phyloP scores from a whole-genome alignment of 1,140 invertebrate genomes.

The Eurosta solidaginis region DNA sequence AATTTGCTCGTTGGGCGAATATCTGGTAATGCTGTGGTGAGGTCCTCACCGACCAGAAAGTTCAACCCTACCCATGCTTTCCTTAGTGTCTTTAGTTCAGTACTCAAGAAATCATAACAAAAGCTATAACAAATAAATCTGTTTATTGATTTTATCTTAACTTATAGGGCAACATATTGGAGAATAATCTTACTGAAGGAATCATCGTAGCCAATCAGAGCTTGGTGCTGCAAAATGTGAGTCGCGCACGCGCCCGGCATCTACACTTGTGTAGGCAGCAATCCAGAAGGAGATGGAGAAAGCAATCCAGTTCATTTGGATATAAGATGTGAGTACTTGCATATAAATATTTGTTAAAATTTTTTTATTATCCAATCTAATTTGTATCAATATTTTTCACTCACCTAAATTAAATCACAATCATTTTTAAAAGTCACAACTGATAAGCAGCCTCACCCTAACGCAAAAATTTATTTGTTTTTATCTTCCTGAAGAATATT shows the following conservation, averaged over 20 bases:
- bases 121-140: not conserved
- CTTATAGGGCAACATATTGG: constrained; percentile 69
- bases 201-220: constrained; percentile 87
- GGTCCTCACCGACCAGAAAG: too few relatives aligned
- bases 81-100: not conserved
- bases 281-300: constrained; percentile 82
- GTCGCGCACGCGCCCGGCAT: constrained; percentile 73
- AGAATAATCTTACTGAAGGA: constrained; percentile 74
- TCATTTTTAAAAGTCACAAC: too few relatives aligned
- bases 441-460: too few relatives aligned
- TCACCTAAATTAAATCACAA: too few relatives aligned
- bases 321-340: constrained; percentile 79
- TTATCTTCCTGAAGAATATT: too few relatives aligned
- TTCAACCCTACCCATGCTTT: too few relatives aligned
- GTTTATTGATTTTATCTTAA: too few relatives aligned
- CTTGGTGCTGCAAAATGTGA: constrained; percentile 80
- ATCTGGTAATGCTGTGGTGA: too few relatives aligned
- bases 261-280: constrained; percentile 84
- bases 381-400: not conserved
- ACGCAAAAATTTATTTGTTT: too few relatives aligned
- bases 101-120: not conserved
- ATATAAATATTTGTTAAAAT: not conserved
- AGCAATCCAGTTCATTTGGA: constrained; percentile 80
- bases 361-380: not conserved
- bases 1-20: too few relatives aligned